A percentile compares a stretch with the other conserved stretches of the same genome.
Evolutionary conservation across 1,140 invertebrate genomes (phyloP).

Genomic region (Laupala kohalensis): DNA sequence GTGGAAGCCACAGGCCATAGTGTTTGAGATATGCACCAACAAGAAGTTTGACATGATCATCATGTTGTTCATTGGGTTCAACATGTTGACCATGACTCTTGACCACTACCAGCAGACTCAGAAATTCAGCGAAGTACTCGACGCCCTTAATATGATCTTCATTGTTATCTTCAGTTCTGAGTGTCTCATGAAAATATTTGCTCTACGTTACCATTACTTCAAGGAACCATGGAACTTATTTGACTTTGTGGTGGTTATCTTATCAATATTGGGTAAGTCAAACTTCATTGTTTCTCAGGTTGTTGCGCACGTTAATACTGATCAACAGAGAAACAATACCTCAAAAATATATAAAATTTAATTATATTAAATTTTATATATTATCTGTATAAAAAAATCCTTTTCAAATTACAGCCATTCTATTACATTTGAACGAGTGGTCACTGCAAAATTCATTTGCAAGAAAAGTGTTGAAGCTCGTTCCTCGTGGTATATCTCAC

Average conservation of each 20-base stretch:
- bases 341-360: too few species aligned
- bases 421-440: too few species aligned
- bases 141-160: conserved; percentile 91
- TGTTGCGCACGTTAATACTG: too few species aligned
- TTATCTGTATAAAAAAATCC: too few species aligned
- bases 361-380: too few species aligned
- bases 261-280: conserved; percentile 86
- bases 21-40: conserved; percentile 94
- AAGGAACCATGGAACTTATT: conserved; percentile 99
- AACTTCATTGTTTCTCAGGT: too few species aligned
- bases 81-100: conserved; percentile 97
- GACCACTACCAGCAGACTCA: conserved; percentile 86
- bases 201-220: conserved; percentile 94
- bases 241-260: conserved; percentile 96
- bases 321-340: too few species aligned
- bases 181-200: conserved; percentile 94
- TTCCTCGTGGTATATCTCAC: too few species aligned
- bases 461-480: too few species aligned
- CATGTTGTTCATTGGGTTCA: conserved; percentile 96
- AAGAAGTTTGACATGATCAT: conserved; percentile 99
- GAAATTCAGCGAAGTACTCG: conserved; percentile 68
- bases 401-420: too few species aligned
- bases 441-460: too few species aligned
- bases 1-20: conserved; percentile 89
- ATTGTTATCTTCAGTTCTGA: conserved; percentile 96